phyloP scores from a whole-genome alignment of 2,113 vertebrate genomes.

The Paedocypris sp. region DNA sequence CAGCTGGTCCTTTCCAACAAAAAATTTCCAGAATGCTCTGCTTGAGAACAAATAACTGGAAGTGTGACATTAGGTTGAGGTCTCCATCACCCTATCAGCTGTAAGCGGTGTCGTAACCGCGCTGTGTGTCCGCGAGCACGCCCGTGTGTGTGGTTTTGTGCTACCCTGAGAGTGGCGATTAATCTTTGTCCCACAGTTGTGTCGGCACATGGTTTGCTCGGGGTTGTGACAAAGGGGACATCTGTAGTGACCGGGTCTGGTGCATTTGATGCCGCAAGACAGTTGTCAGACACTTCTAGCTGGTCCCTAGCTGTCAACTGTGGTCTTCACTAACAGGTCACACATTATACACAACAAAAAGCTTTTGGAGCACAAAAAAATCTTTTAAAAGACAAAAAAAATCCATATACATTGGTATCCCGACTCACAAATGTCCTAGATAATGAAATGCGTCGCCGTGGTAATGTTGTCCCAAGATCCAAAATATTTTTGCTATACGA shows the following conservation, averaged over 20 bases:
- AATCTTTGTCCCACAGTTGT: conserved; percentile 52
- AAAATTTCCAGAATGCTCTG: too few species aligned
- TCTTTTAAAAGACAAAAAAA: background rate
- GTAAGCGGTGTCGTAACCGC: background rate
- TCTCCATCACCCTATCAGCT: conserved; percentile 7
- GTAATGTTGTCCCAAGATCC: too few species aligned
- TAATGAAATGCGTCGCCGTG: too few species aligned
- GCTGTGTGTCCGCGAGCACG: background rate
- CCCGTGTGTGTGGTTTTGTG: background rate
- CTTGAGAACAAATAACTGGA: too few species aligned
- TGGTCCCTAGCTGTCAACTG: conserved; percentile 13
- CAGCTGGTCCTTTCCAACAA: too few species aligned
- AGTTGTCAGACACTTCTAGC: background rate
- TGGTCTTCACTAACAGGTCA: background rate
- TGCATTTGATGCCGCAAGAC: background rate
- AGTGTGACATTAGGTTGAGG: too few species aligned
- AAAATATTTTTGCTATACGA: too few species aligned
- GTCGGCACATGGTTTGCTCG: conserved; percentile 40
- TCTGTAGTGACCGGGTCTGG: background rate
- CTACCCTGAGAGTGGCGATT: conserved; percentile 40
- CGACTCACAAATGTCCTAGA: too few species aligned
- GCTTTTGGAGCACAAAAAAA: background rate
- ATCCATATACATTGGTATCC: too few species aligned
- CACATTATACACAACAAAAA: background rate
- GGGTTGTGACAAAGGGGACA: conserved; percentile 45